Conservation (phyloP, 2,888 invertebrate genomes). For the Tetramorium bicarinatum region DNA sequence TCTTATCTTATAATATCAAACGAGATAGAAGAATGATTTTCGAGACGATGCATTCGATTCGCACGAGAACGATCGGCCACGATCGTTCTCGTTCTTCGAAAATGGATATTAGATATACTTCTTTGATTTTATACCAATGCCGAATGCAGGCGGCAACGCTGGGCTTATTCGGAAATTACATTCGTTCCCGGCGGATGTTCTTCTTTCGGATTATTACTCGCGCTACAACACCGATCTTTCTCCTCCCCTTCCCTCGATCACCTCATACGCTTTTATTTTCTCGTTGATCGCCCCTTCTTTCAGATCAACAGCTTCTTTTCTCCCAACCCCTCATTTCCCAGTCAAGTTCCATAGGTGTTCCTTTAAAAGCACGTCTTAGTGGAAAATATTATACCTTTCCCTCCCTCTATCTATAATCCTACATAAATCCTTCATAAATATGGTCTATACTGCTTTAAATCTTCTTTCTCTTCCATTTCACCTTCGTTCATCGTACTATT, state of each 20-base stretch:
- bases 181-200: conserved; percentile 67
- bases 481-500: background rate
- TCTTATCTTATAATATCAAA: background rate
- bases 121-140: conserved; percentile 81
- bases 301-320: conserved; percentile 38
- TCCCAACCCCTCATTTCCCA: conserved; percentile 36
- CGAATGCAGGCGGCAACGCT: conserved; percentile 56
- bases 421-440: conserved; percentile 47
- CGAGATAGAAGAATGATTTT: conserved; percentile 60
- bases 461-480: conserved; percentile 7
- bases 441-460: conserved; percentile 32
- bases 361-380: conserved; percentile 42
- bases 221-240: conserved; percentile 27
- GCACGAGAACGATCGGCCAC: conserved; percentile 75
- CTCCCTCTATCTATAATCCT: conserved; percentile 11
- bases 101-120: conserved; percentile 78
- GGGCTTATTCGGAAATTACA: conserved; percentile 77
- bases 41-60: conserved; percentile 71
- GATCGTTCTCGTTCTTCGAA: conserved; percentile 78
- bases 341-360: conserved; percentile 41
- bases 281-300: conserved; percentile 33
- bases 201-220: conserved; percentile 41
- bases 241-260: background rate
- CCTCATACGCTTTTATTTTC: conserved; percentile 42
- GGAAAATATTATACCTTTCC: conserved; percentile 19